Conservation (phyloP, 2,113 vertebrate genomes). For the human region DNA sequence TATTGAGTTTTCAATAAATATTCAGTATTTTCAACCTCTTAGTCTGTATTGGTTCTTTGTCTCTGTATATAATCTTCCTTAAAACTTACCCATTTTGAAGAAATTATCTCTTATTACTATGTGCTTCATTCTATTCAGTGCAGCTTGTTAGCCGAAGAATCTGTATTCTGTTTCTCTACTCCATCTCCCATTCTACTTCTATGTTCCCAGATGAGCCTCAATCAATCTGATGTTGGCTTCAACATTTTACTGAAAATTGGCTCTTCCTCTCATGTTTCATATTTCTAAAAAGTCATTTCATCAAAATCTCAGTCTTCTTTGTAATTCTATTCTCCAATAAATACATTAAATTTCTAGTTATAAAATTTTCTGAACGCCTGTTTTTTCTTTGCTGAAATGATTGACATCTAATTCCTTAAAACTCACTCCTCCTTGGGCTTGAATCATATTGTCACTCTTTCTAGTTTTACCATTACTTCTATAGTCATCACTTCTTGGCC, state of each 20-base stretch:
- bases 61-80: background rate
- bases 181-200: background rate
- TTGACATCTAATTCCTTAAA: background rate
- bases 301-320: background rate
- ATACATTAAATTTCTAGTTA: background rate
- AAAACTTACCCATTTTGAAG: conserved; percentile 11
- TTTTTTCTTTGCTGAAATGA: background rate
- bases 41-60: background rate
- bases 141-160: background rate
- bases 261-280: background rate
- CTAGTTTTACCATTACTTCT: background rate
- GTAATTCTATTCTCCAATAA: background rate
- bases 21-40: background rate
- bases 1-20: background rate
- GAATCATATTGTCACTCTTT: background rate
- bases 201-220: background rate
- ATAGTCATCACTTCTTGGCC: background rate
- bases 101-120: background rate
- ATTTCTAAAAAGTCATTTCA: background rate
- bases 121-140: background rate
- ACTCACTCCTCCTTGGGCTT: background rate
- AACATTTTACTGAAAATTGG: background rate
- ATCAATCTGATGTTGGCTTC: background rate
- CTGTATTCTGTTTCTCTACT: background rate
- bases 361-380: background rate